Evolutionary conservation across 64 coral and sea anemone species (phyloP).

Genomic region (Stichodactyla mertensii): DNA sequence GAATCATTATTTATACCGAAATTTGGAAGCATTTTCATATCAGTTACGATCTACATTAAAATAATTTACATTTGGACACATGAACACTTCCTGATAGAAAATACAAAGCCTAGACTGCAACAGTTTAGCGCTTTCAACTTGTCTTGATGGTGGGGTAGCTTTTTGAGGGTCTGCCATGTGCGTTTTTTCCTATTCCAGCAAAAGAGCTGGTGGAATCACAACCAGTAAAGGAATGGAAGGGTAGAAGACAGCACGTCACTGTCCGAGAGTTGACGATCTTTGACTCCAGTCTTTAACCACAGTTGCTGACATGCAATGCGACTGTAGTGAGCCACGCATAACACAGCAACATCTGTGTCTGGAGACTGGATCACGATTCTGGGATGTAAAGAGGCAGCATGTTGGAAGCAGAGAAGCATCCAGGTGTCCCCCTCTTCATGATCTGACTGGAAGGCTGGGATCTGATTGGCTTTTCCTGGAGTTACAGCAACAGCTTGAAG

Average conservation of each 20-base stretch:
- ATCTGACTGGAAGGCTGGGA: background rate
- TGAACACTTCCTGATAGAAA: too few species aligned
- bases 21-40: too few species aligned
- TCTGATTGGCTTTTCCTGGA: background rate
- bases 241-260: background rate
- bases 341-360: background rate
- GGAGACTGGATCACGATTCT: background rate
- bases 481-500: background rate
- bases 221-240: conserved; percentile 28
- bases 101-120: too few species aligned
- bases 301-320: conserved; percentile 6
- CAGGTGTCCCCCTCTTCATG: conserved; percentile 9
- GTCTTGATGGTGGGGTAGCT: background rate
- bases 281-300: background rate
- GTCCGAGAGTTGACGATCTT: conserved; percentile 11
- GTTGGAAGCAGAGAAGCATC: background rate
- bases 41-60: too few species aligned
- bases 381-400: background rate
- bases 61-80: too few species aligned
- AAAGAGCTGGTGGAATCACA: background rate
- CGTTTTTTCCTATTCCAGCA: conserved; percentile 4
- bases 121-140: background rate
- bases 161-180: background rate
- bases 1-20: too few species aligned
- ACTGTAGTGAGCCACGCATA: background rate